These are phyloP conservation scores for Argyrosomus regius DNA, from an alignment of 2,797 vertebrate genomes.

Conservation along the genomic window DNA sequence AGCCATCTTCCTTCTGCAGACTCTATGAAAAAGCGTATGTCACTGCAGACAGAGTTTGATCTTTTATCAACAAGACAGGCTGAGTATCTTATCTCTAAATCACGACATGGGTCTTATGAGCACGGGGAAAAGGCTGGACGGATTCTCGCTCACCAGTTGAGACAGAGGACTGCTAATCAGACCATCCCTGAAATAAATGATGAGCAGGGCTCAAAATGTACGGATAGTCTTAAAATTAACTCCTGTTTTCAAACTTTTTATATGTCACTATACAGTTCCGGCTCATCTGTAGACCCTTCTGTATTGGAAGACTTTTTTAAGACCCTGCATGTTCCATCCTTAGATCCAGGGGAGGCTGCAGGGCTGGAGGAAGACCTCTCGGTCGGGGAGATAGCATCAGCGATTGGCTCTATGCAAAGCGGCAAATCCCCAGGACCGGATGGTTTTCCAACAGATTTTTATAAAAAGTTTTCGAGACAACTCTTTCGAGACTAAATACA, in stretches of 20 bases:
- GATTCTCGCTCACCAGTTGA: background rate
- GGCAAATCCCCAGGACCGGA: background rate
- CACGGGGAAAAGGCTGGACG: background rate
- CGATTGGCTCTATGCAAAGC: background rate
- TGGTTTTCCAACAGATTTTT: background rate
- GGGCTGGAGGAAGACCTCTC: background rate
- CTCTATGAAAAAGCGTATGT: background rate
- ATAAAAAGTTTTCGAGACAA: background rate
- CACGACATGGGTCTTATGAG: background rate
- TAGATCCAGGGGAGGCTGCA: background rate
- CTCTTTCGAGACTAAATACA: background rate
- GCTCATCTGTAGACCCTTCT: background rate
- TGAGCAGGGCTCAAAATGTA: background rate
- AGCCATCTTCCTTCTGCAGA: conserved; percentile 3
- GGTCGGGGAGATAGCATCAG: background rate
- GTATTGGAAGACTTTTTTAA: background rate
- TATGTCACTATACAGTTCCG: background rate
- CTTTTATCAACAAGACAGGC: background rate
- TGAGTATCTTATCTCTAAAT: background rate
- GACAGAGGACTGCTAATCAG: conserved; percentile 2
- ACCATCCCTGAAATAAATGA: background rate
- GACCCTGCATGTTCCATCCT: background rate
- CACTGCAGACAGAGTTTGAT: conserved; percentile 2
- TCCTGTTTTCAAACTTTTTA: too few species aligned
- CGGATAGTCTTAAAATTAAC: background rate